Base-by-base conservation (phyloP, 2,113 vertebrate species). In the Apteryx owenii region DNA sequence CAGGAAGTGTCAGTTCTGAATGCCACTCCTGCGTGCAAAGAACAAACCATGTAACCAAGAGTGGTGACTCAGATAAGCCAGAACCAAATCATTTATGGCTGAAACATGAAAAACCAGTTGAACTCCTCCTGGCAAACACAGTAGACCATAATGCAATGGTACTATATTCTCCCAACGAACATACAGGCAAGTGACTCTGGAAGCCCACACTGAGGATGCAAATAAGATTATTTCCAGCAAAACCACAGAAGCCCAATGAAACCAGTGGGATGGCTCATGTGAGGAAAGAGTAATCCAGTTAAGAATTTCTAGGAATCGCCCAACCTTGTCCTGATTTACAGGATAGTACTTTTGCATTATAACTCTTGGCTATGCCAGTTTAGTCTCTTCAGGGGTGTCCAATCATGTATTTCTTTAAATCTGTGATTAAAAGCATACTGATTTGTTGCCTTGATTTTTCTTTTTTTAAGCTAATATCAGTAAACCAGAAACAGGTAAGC, bases 221-320 rank as follows among this genome's bases (percentile, higher is more conserved):
- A 89, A 50, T 42, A 54, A 75, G 15, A 70, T 77, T 73, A 21
- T n/a, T 92, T 85, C 54, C 58, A 54, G 26, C 18, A 71, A n/a
- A 36, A 84, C 8, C 12, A 64, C 21, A 31, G 1, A 1, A 82
- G 22, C 9, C 38, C 36, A 40, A 23, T 12, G 40, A 38, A 56
- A 42, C 31, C 36, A 75, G 38, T 31, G 26, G 36, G 17, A 42
- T 2, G 7, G 18, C 40, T 91, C 54, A 68, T 0, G 0, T 29
- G 12, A 94, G 29, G 60, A 61, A 91, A 85, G 28, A 85, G 13
- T 75, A 88, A 89, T 62, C 10, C 22, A 50, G 6, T 14, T 33
- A 56, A 38, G 26, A 80, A 40, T 58, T 95, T 95, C 50, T 79
- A 91, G 66, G 10, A 93, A 68, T 9, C 17, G 26, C 21, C 61